Evolutionary conservation across 2,888 invertebrate genomes (phyloP), one percentile per base, ranked within the genome.

Genomic region (Torymus aiolomorphi): DNA sequence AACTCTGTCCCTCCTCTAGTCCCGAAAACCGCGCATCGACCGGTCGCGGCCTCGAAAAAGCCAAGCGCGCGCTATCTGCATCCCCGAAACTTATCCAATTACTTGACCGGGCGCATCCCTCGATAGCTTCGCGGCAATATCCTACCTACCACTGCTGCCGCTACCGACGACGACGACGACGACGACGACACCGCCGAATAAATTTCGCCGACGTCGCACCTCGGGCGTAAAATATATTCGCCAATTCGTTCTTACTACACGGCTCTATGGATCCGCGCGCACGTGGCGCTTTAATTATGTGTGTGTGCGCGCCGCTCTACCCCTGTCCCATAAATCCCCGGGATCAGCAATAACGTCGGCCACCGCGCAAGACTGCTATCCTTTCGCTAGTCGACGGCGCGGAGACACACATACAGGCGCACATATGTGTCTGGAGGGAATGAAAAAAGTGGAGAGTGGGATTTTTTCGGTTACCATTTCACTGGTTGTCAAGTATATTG

Each of bases 331-430:
- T 89, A 89, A 89, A 89, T 89, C 88, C 87, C 84, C 82, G 82
- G 87, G 87, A 89, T 89, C 89, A 89, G 89, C 88, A 89, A 89
- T 89, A 89, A 89, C 87, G 89, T 86, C 85, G 86, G 86, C 31
- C 31, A 4, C 73, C 13, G 14, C 31, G 65, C 65, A 13, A 18
- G 62, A 12, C 52, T 31, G 10, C 16, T 56, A 42, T 42, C 42
- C 24, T 65, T 76, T 69, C 62, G 61, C 51, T 12, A 42, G 5
- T 42, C 61, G 16, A 24, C 51, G 11, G 14, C 59, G 49, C 18
- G 49, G 18, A 72, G 61, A 24, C 20, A 24, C 52, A 2, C 2
- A 8, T 10, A 20, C 1, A 16, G 14, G 31, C 12, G 31, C 31
- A 62, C 4, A 31, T 42, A 10, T 42, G 8, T 42, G 8, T 42